A percentile compares a stretch with the other conserved stretches of the same genome.
phyloP scores from a whole-genome alignment of 2,797 vertebrate species.

The Xiphophorus birchmanni region DNA sequence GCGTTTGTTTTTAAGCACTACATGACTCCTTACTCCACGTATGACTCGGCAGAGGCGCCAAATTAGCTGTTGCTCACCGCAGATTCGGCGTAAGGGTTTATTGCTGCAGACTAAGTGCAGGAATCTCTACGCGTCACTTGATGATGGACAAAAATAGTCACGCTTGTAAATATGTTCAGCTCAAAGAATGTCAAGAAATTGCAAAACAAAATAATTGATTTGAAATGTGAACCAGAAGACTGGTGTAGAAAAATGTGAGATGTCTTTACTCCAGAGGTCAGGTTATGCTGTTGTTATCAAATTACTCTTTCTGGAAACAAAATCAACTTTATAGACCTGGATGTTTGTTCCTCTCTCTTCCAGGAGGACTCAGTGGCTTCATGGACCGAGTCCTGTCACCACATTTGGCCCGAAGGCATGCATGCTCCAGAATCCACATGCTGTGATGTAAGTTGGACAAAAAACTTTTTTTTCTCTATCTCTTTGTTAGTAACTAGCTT shows the following conservation, averaged over 20 bases:
- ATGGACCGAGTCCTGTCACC: constrained; percentile 97
- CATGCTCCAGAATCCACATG: constrained; percentile 94
- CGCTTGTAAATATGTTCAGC: neutral
- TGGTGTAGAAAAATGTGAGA: neutral
- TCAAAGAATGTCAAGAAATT: neutral
- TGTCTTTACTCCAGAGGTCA: neutral
- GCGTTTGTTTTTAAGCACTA: constrained; percentile 14
- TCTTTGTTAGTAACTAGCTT: neutral
- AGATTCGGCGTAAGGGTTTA: neutral
- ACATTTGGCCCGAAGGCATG: constrained; percentile 98
- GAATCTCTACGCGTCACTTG: neutral
- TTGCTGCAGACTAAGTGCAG: neutral
- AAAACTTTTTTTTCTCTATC: neutral
- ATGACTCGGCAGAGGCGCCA: neutral
- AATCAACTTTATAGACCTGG: neutral
- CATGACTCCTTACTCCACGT: neutral
- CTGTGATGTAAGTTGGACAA: constrained; percentile 90
- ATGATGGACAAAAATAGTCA: neutral
- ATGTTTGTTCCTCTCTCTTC: constrained; percentile 38
- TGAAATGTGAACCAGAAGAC: neutral
- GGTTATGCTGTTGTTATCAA: neutral
- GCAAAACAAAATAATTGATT: neutral
- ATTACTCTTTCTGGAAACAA: neutral
- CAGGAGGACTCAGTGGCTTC: constrained; percentile 93
- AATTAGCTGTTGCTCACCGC: neutral